Conservation (phyloP, 2,888 invertebrate genomes). For the Brenthis daphne region DNA sequence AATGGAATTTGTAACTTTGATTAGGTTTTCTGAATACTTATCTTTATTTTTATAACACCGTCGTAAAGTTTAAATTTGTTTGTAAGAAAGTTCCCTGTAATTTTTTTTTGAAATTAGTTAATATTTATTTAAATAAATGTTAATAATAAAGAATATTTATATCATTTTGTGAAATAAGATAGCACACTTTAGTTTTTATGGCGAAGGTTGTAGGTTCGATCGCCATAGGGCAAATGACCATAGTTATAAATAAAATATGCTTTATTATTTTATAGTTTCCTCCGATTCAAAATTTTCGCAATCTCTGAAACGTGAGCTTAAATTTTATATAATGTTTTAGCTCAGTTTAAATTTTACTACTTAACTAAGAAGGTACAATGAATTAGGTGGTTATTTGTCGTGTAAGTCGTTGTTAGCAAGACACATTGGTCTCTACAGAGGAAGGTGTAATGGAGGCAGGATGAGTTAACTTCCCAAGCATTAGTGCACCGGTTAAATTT, state of each 20-base stretch:
- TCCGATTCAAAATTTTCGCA: too few species aligned
- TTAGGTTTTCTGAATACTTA: constrained; percentile 6
- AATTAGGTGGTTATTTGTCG: constrained; percentile 37
- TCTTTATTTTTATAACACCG: neutral
- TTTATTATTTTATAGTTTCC: too few species aligned
- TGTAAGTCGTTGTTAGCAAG: constrained; percentile 33
- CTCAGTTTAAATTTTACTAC: constrained; percentile 20
- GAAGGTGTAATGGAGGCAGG: constrained; percentile 32
- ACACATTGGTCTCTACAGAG: constrained; percentile 34
- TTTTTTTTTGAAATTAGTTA: too few species aligned
- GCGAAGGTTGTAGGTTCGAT: too few species aligned
- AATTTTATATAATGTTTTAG: constrained; percentile 2
- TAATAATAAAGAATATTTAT: neutral
- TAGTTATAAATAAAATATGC: too few species aligned
- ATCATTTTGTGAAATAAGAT: neutral
- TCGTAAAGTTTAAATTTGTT: too few species aligned
- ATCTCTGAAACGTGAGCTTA: neutral
- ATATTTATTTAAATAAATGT: neutral
- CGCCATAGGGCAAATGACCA: too few species aligned
- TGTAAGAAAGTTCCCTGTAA: too few species aligned
- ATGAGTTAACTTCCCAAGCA: constrained; percentile 31
- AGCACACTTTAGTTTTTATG: too few species aligned
- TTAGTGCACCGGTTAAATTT: constrained; percentile 18
- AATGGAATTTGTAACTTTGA: constrained; percentile 5
- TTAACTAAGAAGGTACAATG: constrained; percentile 30